These are phyloP conservation scores for Prunella fulvescens DNA, from an alignment of 2,113 vertebrate species.

Conservation along the genomic window DNA sequence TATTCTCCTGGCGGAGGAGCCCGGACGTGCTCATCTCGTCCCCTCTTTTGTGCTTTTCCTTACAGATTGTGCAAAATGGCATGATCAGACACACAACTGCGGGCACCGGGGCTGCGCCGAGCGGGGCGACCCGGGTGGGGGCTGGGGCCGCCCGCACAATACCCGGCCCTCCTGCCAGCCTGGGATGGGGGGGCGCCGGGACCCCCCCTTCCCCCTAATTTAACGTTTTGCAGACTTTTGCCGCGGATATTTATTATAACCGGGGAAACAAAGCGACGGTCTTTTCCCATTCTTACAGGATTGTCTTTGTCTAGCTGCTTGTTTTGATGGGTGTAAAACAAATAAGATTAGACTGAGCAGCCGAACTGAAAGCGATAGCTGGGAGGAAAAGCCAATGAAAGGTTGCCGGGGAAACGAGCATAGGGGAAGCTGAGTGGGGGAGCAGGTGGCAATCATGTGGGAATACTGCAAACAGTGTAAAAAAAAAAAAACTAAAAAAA, in stretches of 20 bases:
- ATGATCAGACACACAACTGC: constrained; percentile 61
- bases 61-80: constrained; percentile 76
- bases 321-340: constrained; percentile 90
- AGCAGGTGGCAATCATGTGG: constrained; percentile 88
- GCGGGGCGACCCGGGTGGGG: constrained; percentile 39
- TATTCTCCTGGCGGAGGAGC: constrained; percentile 64
- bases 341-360: constrained; percentile 89
- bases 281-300: constrained; percentile 81
- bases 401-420: constrained; percentile 88
- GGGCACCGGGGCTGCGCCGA: constrained; percentile 63
- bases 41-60: constrained; percentile 57
- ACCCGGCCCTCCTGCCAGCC: constrained; percentile 56
- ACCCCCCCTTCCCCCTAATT: neutral
- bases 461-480: constrained; percentile 83
- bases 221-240: constrained; percentile 64
- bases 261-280: constrained; percentile 76
- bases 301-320: constrained; percentile 86
- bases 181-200: neutral
- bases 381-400: constrained; percentile 88
- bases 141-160: constrained; percentile 66
- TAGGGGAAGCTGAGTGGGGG: constrained; percentile 84
- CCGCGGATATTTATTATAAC: constrained; percentile 68
- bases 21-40: constrained; percentile 58
- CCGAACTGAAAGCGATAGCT: constrained; percentile 88
- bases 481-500: neutral